phyloP scores from a whole-genome alignment of 2,888 invertebrate species.

The Metallyticus violacea region DNA sequence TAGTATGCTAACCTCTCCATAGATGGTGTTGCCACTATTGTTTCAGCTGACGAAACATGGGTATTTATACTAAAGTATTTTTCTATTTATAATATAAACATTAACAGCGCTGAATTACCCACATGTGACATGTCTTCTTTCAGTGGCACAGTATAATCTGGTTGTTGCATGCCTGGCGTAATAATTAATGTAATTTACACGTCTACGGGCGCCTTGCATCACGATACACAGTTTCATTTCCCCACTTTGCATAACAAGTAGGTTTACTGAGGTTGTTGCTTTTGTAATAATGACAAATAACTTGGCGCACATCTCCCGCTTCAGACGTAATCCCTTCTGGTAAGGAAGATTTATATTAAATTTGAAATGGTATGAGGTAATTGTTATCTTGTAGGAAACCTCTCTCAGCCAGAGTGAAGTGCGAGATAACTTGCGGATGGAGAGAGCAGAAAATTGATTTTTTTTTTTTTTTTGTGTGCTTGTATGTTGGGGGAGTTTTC shows the following conservation, averaged over 20 bases:
- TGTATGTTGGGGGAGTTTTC: too few relatives aligned
- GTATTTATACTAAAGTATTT: too few relatives aligned
- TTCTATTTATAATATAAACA: too few relatives aligned
- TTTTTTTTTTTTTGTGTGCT: too few relatives aligned
- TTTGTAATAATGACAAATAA: not conserved
- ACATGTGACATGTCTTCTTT: not conserved
- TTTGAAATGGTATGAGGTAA: not conserved
- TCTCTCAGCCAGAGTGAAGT: not conserved
- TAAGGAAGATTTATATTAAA: not conserved
- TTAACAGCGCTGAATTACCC: too few relatives aligned
- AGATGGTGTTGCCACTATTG: too few relatives aligned
- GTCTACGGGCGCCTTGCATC: not conserved
- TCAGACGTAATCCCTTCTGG: not conserved
- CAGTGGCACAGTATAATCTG: not conserved
- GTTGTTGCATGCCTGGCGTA: not conserved
- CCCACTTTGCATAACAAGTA: conserved; percentile 2
- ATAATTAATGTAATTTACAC: not conserved
- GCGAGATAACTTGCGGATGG: too few relatives aligned
- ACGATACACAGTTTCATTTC: not conserved
- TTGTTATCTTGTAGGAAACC: not conserved
- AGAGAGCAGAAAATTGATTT: not conserved
- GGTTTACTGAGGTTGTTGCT: not conserved
- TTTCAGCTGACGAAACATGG: too few relatives aligned
- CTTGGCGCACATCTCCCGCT: not conserved
- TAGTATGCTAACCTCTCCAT: too few relatives aligned